phyloP scores from a whole-genome alignment of 2,113 vertebrate genomes.

The Boulengeromyrus knoepffleri region DNA sequence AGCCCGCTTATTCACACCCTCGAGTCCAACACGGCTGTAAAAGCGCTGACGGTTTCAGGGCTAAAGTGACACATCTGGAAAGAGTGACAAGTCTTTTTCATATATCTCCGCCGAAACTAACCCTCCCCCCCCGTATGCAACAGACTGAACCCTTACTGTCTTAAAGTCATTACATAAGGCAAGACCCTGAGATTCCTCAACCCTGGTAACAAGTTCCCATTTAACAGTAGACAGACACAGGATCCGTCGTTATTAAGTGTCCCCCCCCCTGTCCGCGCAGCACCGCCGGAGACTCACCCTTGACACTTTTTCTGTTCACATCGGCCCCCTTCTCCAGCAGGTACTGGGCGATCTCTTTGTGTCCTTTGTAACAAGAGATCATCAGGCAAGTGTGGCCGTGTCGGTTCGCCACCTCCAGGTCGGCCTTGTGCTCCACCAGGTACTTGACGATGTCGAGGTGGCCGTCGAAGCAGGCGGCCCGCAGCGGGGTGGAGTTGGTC shows the following conservation, averaged over 20 bases:
- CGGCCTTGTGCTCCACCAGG: constrained; percentile 92
- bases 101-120: neutral
- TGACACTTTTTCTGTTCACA: constrained; percentile 95
- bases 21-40: neutral
- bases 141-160: neutral
- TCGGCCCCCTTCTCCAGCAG: constrained; percentile 93
- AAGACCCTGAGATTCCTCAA: neutral
- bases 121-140: neutral
- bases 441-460: constrained; percentile 94
- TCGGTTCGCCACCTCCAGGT: constrained; percentile 93
- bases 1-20: neutral
- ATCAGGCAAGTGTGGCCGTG: constrained; percentile 96
- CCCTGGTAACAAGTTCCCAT: neutral
- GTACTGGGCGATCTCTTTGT: constrained; percentile 94
- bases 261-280: neutral
- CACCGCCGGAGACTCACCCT: constrained; percentile 65
- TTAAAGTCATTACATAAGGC: neutral
- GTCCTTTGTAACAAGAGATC: constrained; percentile 98
- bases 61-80: neutral
- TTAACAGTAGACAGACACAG: neutral
- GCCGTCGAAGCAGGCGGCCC: constrained; percentile 95
- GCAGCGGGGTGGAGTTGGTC: constrained; percentile 88
- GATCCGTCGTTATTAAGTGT: neutral
- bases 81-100: neutral
- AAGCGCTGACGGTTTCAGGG: neutral